A percentile compares a stretch with the other conserved stretches of the same genome.
Conservation (phyloP, 2,113 vertebrate genomes). For the Vireo altiloquus region DNA sequence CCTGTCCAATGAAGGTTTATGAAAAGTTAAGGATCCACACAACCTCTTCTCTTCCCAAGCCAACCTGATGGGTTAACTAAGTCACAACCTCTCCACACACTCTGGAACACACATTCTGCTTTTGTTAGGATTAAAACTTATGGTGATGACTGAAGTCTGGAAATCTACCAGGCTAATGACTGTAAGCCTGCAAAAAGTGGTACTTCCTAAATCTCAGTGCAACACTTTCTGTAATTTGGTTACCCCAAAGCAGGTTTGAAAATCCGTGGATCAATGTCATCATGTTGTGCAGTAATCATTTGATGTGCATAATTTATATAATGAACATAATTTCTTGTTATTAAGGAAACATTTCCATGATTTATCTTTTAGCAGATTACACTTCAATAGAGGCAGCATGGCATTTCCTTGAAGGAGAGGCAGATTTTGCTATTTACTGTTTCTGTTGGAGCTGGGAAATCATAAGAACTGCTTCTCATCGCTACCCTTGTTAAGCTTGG, state of each 20-base stretch:
- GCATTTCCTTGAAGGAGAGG: not conserved
- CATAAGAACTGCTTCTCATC: not conserved
- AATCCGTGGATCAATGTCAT: not conserved
- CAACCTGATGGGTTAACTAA: not conserved
- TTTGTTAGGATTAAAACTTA: not conserved
- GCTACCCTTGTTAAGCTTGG: not conserved
- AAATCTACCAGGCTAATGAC: not conserved
- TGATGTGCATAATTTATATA: not conserved
- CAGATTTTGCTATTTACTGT: not conserved
- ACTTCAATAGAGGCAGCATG: accelerated
- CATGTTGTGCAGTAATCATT: not conserved
- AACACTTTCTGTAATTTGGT: not conserved
- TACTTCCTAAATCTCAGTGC: not conserved
- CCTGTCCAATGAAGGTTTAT: not conserved
- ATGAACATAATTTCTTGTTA: not conserved
- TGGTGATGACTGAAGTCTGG: accelerated
- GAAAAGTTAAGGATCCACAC: not conserved
- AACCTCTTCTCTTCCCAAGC: not conserved
- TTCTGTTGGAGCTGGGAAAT: not conserved
- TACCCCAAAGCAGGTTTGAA: not conserved
- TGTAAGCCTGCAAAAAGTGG: not conserved
- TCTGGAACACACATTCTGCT: not conserved
- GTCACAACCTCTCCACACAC: not conserved
- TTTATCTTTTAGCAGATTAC: not conserved
- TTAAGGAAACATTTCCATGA: not conserved